Conservation (phyloP, 2,797 vertebrate species). For the Enteromius fasciolatus region DNA sequence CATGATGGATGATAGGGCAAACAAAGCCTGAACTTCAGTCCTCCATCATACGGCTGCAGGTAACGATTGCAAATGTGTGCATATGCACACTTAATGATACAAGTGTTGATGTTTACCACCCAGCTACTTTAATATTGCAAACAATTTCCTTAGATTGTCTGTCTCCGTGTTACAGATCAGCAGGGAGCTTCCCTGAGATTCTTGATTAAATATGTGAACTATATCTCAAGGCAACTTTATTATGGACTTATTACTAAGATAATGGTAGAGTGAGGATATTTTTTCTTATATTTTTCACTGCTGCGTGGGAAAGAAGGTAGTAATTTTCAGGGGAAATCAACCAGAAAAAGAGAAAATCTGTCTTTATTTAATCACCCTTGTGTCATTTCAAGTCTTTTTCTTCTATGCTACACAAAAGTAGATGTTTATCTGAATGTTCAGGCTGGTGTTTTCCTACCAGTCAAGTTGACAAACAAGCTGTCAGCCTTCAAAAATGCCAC, state of each 20-base stretch:
- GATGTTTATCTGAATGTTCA: neutral
- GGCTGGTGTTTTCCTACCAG: neutral
- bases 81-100: slow-evolving; percentile 8
- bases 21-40: slow-evolving; percentile 26
- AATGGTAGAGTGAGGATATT: neutral
- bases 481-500: neutral
- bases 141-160: slow-evolving; percentile 27
- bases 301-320: neutral
- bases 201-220: slow-evolving; percentile 29
- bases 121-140: slow-evolving; percentile 21
- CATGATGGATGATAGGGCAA: slow-evolving; percentile 47
- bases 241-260: slow-evolving; percentile 9
- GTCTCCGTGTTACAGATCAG: neutral
- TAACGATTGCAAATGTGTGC: slow-evolving; percentile 28
- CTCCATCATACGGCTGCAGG: slow-evolving; percentile 41
- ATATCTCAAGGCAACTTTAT: neutral
- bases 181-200: neutral
- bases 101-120: slow-evolving; percentile 35
- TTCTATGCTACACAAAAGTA: neutral
- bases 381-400: neutral
- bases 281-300: neutral
- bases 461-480: neutral
- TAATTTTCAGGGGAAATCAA: neutral
- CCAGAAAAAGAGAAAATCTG: neutral
- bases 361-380: neutral